Conservation (phyloP, 2,888 invertebrate genomes). For the Dinocampus coccinellae region DNA sequence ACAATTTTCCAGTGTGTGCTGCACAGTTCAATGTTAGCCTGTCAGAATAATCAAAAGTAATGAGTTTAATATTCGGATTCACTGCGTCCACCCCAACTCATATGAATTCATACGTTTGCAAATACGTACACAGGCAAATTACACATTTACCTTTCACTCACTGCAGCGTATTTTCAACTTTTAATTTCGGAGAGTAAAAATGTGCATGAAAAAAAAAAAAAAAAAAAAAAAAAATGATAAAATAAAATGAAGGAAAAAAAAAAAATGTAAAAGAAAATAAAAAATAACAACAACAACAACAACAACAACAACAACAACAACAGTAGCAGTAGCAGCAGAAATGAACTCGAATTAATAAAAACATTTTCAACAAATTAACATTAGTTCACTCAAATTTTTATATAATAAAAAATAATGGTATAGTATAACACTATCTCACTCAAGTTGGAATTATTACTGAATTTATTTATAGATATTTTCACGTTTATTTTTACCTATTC, state of each 20-base stretch:
- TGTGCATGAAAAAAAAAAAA: neutral
- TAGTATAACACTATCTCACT: too few species aligned
- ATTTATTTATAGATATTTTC: neutral
- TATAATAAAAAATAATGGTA: neutral
- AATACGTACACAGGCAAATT: neutral
- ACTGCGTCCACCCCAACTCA: neutral
- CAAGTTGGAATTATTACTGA: neutral
- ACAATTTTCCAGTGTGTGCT: neutral
- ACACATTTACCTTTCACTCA: neutral
- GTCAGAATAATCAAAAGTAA: neutral
- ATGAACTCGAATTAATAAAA: too few species aligned
- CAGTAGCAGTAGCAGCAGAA: too few species aligned
- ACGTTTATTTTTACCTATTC: neutral
- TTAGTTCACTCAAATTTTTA: neutral
- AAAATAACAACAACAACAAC: too few species aligned
- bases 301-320: too few species aligned
- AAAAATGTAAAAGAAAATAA: too few species aligned
- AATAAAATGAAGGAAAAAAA: too few species aligned
- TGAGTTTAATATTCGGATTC: neutral
- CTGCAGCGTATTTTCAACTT: neutral
- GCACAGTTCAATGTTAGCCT: conserved; percentile 5
- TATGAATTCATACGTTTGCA: neutral
- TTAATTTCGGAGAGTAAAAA: too few species aligned
- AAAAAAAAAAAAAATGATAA: neutral
- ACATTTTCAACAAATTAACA: neutral